Evolutionary conservation across 2,113 vertebrate genomes (phyloP), one percentile per base, ranked within the genome.

Genomic region (Cynocephalus volans): DNA sequence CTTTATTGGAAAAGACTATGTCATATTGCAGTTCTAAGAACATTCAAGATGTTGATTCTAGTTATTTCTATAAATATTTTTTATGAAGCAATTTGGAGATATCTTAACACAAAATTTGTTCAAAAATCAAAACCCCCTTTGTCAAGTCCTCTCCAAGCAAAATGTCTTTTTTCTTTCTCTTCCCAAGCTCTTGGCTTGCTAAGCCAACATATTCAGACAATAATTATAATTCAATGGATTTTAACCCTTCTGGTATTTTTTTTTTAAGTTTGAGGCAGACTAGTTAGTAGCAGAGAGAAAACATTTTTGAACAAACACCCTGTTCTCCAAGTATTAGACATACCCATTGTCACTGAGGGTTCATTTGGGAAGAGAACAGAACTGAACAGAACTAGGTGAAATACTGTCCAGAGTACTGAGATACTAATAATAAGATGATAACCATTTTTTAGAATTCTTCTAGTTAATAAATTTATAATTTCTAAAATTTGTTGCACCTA

Each of bases 21-120:
- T 21, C 21, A 69, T 15, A 56, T 1, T 79, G 41, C 26, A 82
- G 33, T 2, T 36, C 56, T 54, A 73, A 81, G 28, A 82, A 69
- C 10, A 82, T 28, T 26, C 6, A 41, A 45, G 62, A 86, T 75
- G 54, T 17, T 65, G 56, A 65, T 73, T 62, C 56, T 73, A 86
- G 19, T n/a, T 9, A 1, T 97, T 92, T 70, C 60, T 36, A 8
- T 84, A 60, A 83, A 21, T 92, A 79, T 94, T 96, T 94, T 87
- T 91, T 75, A 76, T 82, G 54, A 58, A 81, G 7, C 14, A 76
- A 89, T 50, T 48, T 33, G 19, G 3, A 60, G 4, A 26, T 92
- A 84, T 52, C 14, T 9, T 69, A 92, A 81, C 8, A 91, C 56
- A 94, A 79, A 83, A 81, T 26, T 5, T 85, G 17, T 45, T 81